Evolutionary conservation across 1,140 invertebrate species (phyloP).

Genomic region (Drosophila pruinosa): DNA sequence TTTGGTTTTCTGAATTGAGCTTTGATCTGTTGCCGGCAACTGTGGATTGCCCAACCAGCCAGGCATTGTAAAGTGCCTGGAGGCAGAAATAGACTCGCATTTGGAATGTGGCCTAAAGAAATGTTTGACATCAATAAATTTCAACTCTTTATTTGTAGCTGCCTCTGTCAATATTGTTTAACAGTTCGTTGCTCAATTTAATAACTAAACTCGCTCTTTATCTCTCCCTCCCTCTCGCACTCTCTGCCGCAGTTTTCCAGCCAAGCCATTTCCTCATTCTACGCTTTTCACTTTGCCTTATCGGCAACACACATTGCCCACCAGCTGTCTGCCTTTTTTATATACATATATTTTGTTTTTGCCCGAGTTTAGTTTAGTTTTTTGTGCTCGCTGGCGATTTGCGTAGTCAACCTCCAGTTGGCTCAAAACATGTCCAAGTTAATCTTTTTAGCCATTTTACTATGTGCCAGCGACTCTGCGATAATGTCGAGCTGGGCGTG

Average conservation of each 20-base stretch:
- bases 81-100: neutral
- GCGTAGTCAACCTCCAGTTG: constrained; percentile 9
- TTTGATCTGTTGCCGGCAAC: constrained; percentile 26
- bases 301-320: constrained; percentile 24
- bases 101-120: neutral
- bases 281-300: constrained; percentile 17
- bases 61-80: constrained; percentile 1
- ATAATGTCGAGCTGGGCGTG: neutral
- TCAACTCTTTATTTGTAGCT: neutral
- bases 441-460: constrained; percentile 34
- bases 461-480: neutral
- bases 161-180: neutral
- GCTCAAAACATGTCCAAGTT: constrained; percentile 33
- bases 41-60: constrained; percentile 1
- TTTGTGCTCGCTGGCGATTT: constrained; percentile 14
- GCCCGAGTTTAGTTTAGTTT: constrained; percentile 16
- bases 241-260: neutral
- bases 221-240: neutral
- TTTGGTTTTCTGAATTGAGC: neutral
- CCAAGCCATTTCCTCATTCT: constrained; percentile 24
- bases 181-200: neutral
- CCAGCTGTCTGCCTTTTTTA: neutral
- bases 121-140: neutral
- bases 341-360: neutral
- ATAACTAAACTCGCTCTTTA: neutral